Percentiles rank a stretch among this genome's conserved stretches.
These are phyloP conservation scores for Apis cerana DNA, from an alignment of 1,140 invertebrate genomes.

Conservation along the genomic window DNA sequence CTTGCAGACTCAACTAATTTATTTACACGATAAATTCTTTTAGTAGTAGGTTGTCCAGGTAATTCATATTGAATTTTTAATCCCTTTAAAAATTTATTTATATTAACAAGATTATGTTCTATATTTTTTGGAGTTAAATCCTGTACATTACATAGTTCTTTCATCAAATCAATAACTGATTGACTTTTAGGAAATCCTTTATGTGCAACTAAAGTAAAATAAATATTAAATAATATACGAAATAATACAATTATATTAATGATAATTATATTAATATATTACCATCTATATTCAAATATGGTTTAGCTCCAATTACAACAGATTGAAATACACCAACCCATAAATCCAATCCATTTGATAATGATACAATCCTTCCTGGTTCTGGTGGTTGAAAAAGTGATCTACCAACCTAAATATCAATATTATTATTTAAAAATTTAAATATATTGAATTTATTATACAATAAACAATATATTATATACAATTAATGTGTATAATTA, in stretches of 20 bases:
- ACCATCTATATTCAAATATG: slow-evolving; percentile 90
- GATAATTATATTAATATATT: slow-evolving; percentile 59
- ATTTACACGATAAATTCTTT: slow-evolving; percentile 81
- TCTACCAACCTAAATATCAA: slow-evolving; percentile 77
- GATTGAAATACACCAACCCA: slow-evolving; percentile 89
- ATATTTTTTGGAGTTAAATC: background rate
- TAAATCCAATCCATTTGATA: slow-evolving; percentile 86
- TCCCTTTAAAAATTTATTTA: slow-evolving; percentile 63
- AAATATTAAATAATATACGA: background rate
- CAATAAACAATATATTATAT: background rate
- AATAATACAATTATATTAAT: slow-evolving; percentile 3
- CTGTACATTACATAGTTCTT: slow-evolving; percentile 59
- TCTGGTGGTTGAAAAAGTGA: slow-evolving; percentile 79
- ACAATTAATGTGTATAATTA: background rate
- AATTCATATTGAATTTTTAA: slow-evolving; percentile 81
- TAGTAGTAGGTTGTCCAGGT: slow-evolving; percentile 73
- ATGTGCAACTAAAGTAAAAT: slow-evolving; percentile 82
- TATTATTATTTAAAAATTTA: background rate
- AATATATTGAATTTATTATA: background rate
- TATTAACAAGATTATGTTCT: background rate
- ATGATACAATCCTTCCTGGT: slow-evolving; percentile 59
- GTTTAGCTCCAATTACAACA: slow-evolving; percentile 86
- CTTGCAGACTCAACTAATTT: slow-evolving; percentile 74
- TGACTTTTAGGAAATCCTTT: slow-evolving; percentile 85
- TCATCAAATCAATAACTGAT: slow-evolving; percentile 76